Percentiles rank a stretch among this genome's conserved stretches.
Conservation (phyloP, 1,140 invertebrate species). For the Pogonomyrmex barbatus region DNA sequence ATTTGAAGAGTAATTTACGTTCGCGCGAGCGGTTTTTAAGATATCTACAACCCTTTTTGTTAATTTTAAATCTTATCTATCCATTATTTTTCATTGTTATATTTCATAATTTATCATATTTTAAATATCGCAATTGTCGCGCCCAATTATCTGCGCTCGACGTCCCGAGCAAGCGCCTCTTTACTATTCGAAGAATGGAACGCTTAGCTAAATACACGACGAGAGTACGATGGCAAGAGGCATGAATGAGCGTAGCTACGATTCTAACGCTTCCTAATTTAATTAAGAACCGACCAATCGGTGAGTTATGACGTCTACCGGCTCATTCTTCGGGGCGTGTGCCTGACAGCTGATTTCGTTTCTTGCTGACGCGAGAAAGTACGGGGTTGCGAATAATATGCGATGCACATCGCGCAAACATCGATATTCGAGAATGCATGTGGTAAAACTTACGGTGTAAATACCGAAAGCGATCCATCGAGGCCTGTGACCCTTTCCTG, state of each 20-base stretch:
- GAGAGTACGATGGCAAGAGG: slow-evolving; percentile 78
- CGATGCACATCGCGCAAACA: not conserved
- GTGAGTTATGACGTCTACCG: slow-evolving; percentile 72
- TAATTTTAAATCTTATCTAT: not conserved
- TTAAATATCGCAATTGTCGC: not conserved
- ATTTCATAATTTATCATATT: not conserved
- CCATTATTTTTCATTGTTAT: not conserved
- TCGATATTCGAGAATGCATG: slow-evolving; percentile 10
- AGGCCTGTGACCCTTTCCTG: slow-evolving; percentile 89
- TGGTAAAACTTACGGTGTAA: slow-evolving; percentile 86
- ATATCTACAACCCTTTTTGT: not conserved
- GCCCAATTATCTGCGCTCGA: not conserved
- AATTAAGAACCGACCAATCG: slow-evolving; percentile 81
- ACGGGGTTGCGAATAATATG: slow-evolving; percentile 38
- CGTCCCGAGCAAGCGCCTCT: slow-evolving; percentile 71
- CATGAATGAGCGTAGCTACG: slow-evolving; percentile 82
- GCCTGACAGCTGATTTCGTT: slow-evolving; percentile 67
- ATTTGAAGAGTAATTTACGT: not conserved
- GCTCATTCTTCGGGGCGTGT: slow-evolving; percentile 69
- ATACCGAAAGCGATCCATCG: slow-evolving; percentile 91
- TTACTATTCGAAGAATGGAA: slow-evolving; percentile 78
- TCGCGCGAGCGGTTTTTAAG: not conserved
- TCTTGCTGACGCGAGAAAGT: slow-evolving; percentile 45
- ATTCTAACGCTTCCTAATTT: slow-evolving; percentile 83
- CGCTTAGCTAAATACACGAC: slow-evolving; percentile 76